phyloP scores from a whole-genome alignment of 2,797 vertebrate genomes.

The Nannoperca australis region DNA sequence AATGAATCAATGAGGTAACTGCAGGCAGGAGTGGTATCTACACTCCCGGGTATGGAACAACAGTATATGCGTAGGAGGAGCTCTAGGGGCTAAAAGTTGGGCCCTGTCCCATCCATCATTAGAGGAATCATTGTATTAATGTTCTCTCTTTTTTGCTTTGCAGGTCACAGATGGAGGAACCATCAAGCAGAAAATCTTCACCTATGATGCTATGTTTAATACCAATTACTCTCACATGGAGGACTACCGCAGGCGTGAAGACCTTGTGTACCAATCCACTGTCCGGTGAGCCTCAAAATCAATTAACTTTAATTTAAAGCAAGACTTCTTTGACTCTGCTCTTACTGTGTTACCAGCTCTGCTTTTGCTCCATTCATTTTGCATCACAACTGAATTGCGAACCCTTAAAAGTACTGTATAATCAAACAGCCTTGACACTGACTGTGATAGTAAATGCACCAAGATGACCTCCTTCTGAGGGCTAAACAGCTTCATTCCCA shows the following conservation, averaged over 20 bases:
- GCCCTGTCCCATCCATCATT: conserved; percentile 55
- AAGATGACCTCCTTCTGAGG: conserved; percentile 28
- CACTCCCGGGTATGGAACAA: conserved; percentile 75
- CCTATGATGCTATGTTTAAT: conserved; percentile 98
- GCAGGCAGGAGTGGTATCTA: conserved; percentile 83
- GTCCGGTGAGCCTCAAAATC: conserved; percentile 89
- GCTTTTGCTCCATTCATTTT: background rate
- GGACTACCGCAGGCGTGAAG: conserved; percentile 94
- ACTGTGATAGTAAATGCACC: conserved; percentile 7
- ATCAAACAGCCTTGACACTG: conserved; percentile 12
- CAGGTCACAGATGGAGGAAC: conserved; percentile 97
- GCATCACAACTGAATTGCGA: background rate
- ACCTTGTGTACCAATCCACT: conserved; percentile 96
- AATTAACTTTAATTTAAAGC: conserved; percentile 23
- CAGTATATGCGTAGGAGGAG: conserved; percentile 39
- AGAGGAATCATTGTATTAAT: conserved; percentile 54
- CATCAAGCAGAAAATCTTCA: conserved; percentile 99
- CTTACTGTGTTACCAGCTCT: background rate
- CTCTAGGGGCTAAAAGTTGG: conserved; percentile 38
- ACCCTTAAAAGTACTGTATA: conserved; percentile 1
- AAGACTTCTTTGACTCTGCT: conserved; percentile 2
- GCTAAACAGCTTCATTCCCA: conserved; percentile 11
- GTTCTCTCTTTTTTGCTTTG: conserved; percentile 59
- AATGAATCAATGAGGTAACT: conserved; percentile 88
- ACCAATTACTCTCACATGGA: conserved; percentile 99